Evolutionary conservation across 2,113 vertebrate genomes (phyloP), one percentile per base, ranked within the genome.

Genomic region (Melanostigma gelatinosum): DNA sequence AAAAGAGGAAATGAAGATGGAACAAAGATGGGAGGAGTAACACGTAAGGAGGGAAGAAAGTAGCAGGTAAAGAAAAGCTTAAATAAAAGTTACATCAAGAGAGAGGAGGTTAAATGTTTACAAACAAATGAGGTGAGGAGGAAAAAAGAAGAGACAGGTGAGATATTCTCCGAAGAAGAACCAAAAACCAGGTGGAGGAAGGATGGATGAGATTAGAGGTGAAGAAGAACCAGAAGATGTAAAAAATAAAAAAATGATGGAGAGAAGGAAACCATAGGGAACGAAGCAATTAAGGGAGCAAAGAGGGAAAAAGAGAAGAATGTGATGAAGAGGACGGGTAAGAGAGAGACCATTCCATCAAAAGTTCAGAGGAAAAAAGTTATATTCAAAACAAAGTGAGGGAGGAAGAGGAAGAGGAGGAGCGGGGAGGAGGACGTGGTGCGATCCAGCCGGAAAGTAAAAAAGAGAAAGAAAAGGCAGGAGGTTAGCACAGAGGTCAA

Each of bases 381-480:
- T 54, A 54, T n/a, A n/a, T 55, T 29, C 15, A 58, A 57, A 29
- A 58, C 12, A 27, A 58, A 58, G 6, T 6, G 36, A 72, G 10
- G 16, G 24, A 36, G 0, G 29, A 29, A 13, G n/a, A n/a, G n/a
- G n/a, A n/a, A 24, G 24, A 24, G 24, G 24, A 24, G 8, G 55
- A 61, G 24, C 9, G 70, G 32, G 24, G 12, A 77, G n/a, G 29
- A 70, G 34, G 44, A 73, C 0, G 54, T 27, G 61, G 38, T 66
- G 66, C 50, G 46, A 86, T 93, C 92, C 92, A 87, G 83, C 77
- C 58, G 61, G 60, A 82, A 85, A 88, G 83, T 82, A 61, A 84
- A 88, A 83, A 83, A 91, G 83, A 90, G 74, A 91, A 83, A 90
- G 76, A 93, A 89, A 88, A 91, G 78, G 82, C 82, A 90, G 76